Evolutionary conservation across 2,888 invertebrate species (phyloP).

Genomic region (Morinoia aosen): DNA sequence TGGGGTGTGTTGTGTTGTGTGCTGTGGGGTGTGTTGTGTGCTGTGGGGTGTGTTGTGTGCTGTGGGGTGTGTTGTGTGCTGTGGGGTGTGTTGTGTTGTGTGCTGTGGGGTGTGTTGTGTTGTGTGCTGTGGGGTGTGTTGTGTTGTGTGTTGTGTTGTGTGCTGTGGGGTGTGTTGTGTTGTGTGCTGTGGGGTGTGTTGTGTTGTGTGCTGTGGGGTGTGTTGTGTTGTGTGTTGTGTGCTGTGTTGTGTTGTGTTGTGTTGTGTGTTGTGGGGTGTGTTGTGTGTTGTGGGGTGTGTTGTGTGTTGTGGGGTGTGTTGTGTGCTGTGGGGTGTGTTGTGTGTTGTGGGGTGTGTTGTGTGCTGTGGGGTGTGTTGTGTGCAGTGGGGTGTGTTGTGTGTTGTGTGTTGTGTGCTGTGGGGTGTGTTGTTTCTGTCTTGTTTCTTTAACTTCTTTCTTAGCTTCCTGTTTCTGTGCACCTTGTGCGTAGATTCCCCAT

Average conservation of each 20-base stretch:
- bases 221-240: constrained; percentile 44
- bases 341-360: not conserved
- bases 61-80: constrained; percentile 86
- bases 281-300: too few relatives aligned
- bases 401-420: not conserved
- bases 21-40: too few relatives aligned
- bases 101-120: constrained; percentile 53
- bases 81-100: not conserved
- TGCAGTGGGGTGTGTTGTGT: not conserved
- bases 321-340: constrained; percentile 77
- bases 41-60: too few relatives aligned
- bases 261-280: not conserved
- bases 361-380: not conserved
- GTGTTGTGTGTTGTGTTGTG: not conserved
- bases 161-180: too few relatives aligned
- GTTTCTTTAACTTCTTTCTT: too few relatives aligned
- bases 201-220: constrained; percentile 80
- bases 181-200: constrained; percentile 80
- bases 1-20: not conserved
- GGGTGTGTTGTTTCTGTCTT: not conserved
- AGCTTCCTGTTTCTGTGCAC: too few relatives aligned
- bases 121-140: not conserved
- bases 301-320: constrained; percentile 77
- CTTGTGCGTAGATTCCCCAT: too few relatives aligned
- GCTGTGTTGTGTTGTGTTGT: too few relatives aligned